A percentile compares a stretch with the other conserved stretches of the same genome.
phyloP scores from a whole-genome alignment of 2,113 vertebrate genomes.

The Macrotis lagotis region DNA sequence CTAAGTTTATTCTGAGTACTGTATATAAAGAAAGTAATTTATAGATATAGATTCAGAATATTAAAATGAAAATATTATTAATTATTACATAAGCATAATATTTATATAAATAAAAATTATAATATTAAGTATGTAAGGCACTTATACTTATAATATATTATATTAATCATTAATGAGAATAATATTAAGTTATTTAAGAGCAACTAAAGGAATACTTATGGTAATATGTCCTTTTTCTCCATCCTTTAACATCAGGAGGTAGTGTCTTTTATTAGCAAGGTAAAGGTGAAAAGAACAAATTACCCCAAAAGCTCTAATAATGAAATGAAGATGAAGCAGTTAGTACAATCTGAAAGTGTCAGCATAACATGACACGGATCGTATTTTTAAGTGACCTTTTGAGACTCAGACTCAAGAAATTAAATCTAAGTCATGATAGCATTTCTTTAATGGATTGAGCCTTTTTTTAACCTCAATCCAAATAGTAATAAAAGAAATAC shows the following conservation, averaged over 20 bases:
- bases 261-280: constrained; percentile 49
- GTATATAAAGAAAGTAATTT: neutral
- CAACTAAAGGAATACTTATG: constrained; percentile 49
- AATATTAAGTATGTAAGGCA: too few relatives aligned
- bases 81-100: too few relatives aligned
- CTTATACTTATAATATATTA: too few relatives aligned
- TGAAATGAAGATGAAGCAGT: constrained; percentile 59
- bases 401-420: constrained; percentile 4
- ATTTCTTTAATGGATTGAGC: neutral
- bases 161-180: neutral
- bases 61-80: neutral
- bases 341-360: constrained; percentile 42
- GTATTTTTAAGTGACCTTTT: constrained; percentile 47
- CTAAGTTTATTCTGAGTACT: neutral
- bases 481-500: too few relatives aligned
- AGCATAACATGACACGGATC: constrained; percentile 59
- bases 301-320: constrained; percentile 46
- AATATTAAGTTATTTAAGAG: neutral
- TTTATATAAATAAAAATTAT: too few relatives aligned
- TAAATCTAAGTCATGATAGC: neutral
- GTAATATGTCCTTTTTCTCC: constrained; percentile 69
- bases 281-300: constrained; percentile 66
- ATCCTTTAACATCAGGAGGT: constrained; percentile 38
- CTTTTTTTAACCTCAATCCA: too few relatives aligned
- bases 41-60: neutral